Evolutionary conservation across 2,113 vertebrate genomes (phyloP).

Genomic region (Syngnathus floridae): DNA sequence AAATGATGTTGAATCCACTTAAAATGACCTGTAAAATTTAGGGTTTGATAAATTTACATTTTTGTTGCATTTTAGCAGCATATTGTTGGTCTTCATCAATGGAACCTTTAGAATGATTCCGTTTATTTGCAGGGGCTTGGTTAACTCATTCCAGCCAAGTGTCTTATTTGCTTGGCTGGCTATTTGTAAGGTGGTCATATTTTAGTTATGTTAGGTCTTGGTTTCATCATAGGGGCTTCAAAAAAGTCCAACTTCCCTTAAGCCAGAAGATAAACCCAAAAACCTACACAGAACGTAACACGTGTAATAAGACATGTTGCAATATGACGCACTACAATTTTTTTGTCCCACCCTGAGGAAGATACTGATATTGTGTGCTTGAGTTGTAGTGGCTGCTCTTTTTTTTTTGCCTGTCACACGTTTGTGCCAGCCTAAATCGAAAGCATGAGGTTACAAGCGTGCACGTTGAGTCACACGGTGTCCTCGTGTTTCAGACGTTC

Average conservation of each 20-base stretch:
- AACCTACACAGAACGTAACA: neutral
- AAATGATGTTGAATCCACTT: too few species aligned
- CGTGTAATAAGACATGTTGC: neutral
- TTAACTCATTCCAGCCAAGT: neutral
- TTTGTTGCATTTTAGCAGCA: too few species aligned
- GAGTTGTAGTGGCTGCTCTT: neutral
- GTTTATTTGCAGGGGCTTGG: too few species aligned
- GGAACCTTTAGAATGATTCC: too few species aligned
- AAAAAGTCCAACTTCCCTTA: too few species aligned
- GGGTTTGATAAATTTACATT: too few species aligned
- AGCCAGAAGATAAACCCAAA: neutral
- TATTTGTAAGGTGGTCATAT: too few species aligned
- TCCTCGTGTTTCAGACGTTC: slow-evolving; percentile 74
- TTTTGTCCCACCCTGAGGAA: neutral
- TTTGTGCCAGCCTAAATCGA: neutral
- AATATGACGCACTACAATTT: neutral
- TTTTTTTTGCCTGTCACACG: neutral
- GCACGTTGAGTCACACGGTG: neutral
- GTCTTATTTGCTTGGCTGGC: neutral
- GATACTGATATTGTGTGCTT: neutral
- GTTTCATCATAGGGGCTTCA: too few species aligned
- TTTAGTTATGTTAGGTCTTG: too few species aligned
- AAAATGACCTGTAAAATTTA: too few species aligned
- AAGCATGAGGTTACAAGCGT: slow-evolving; percentile 23
- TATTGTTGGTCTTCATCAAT: too few species aligned